Evolutionary conservation across 2,113 vertebrate species (phyloP).

Genomic region (Platichthys stellatus): DNA sequence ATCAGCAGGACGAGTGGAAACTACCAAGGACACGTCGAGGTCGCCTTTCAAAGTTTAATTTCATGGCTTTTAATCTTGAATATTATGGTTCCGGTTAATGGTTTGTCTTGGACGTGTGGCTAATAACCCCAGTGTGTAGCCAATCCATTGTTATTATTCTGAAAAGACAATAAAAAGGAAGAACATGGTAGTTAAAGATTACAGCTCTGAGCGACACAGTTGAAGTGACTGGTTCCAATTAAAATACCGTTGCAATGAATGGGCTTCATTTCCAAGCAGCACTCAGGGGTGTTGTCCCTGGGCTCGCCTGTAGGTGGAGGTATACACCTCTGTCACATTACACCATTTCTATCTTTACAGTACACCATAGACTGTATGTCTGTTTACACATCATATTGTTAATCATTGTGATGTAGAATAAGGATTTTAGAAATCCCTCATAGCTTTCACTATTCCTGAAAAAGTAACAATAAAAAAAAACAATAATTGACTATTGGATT

Average conservation of each 20-base stretch:
- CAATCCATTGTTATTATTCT: neutral
- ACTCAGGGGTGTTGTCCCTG: neutral
- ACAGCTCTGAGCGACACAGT: no score
- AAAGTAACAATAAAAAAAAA: no score
- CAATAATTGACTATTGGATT: no score
- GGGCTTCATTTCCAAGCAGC: slow-evolving; percentile 9
- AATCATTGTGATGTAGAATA: no score
- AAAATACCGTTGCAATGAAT: slow-evolving; percentile 7
- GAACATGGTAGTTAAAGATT: neutral
- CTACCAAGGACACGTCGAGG: slow-evolving; percentile 39
- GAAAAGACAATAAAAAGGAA: neutral
- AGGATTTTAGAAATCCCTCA: no score
- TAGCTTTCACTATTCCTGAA: no score
- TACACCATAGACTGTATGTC: neutral
- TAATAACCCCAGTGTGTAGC: no score
- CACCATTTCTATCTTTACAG: neutral
- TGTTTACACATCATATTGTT: no score
- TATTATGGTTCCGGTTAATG: neutral
- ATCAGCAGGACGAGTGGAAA: neutral
- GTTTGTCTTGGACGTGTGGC: neutral
- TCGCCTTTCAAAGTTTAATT: slow-evolving; percentile 5
- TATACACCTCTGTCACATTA: neutral
- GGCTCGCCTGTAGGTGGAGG: slow-evolving; percentile 18
- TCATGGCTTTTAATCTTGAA: neutral
- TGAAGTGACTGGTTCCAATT: neutral